A percentile compares a stretch with the other conserved stretches of the same genome.
These are phyloP conservation scores for Leptestheria dahalacensis DNA, from an alignment of 1,140 invertebrate species.

Conservation along the genomic window DNA sequence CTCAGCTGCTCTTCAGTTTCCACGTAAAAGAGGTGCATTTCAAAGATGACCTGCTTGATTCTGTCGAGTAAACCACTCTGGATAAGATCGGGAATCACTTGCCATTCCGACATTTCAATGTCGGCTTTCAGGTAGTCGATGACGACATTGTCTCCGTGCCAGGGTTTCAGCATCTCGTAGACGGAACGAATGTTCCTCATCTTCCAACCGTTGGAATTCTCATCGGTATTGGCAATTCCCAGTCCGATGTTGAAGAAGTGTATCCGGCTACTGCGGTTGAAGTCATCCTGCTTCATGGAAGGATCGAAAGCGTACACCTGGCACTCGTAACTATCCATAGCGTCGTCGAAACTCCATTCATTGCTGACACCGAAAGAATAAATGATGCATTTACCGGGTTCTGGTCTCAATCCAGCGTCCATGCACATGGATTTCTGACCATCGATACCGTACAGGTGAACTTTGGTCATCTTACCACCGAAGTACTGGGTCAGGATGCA, in stretches of 20 bases:
- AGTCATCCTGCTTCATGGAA: constrained; percentile 9
- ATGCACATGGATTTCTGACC: constrained; percentile 20
- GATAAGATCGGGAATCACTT: constrained; percentile 1
- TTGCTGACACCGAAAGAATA: constrained; percentile 22
- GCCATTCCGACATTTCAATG: constrained; percentile 18
- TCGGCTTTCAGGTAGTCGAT: constrained; percentile 20
- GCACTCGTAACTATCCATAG: constrained; percentile 20
- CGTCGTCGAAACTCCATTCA: constrained; percentile 22
- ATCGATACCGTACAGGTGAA: constrained; percentile 6
- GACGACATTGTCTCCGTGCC: background rate
- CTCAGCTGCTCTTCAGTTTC: background rate
- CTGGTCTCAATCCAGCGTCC: constrained; percentile 17
- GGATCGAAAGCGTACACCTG: constrained; percentile 23
- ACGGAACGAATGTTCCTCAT: background rate
- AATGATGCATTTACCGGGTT: constrained; percentile 14
- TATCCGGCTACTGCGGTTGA: background rate
- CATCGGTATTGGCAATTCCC: background rate
- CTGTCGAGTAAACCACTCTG: constrained; percentile 4
- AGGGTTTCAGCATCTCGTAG: background rate
- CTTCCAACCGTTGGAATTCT: background rate
- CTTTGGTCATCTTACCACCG: background rate
- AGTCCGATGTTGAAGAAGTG: constrained; percentile 6
- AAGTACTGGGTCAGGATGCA: constrained; percentile 3
- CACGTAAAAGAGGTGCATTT: background rate
- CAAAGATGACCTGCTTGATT: constrained; percentile 12